Percentiles rank a stretch among this genome's conserved stretches.
phyloP scores from a whole-genome alignment of 2,797 vertebrate species.

The Syngnathus acus region DNA sequence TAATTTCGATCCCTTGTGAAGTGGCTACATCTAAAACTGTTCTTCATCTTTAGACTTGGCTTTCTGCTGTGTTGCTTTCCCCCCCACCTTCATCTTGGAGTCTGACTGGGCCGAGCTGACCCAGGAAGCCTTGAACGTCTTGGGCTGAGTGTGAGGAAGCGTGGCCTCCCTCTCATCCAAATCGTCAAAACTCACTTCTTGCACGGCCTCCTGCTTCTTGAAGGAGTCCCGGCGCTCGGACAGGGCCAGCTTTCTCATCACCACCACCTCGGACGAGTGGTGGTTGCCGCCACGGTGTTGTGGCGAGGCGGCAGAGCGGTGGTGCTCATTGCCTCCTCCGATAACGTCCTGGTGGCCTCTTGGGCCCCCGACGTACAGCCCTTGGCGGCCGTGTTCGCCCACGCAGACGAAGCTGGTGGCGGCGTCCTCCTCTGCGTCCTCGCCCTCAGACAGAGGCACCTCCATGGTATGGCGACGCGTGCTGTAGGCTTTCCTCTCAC shows the following conservation, averaged over 20 bases:
- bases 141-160: constrained; percentile 28
- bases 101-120: constrained; percentile 34
- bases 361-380: constrained; percentile 44
- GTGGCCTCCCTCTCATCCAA: constrained; percentile 55
- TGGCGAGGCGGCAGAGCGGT: constrained; percentile 35
- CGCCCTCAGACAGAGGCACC: constrained; percentile 60
- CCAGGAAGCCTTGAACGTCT: constrained; percentile 60
- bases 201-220: constrained; percentile 89
- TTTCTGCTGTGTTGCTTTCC: constrained; percentile 40
- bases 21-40: constrained; percentile 28
- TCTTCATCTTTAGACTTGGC: constrained; percentile 64
- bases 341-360: constrained; percentile 48
- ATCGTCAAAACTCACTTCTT: constrained; percentile 85
- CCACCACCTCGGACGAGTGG: constrained; percentile 74
- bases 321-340: constrained; percentile 34
- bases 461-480: constrained; percentile 68
- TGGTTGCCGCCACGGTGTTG: constrained; percentile 49
- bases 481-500: constrained; percentile 65
- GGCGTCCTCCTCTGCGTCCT: constrained; percentile 47
- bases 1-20: constrained; percentile 11
- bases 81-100: constrained; percentile 28
- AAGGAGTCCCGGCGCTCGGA: constrained; percentile 87
- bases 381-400: constrained; percentile 62
- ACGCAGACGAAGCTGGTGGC: constrained; percentile 60
- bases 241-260: constrained; percentile 83